These are phyloP conservation scores for Mus spicilegus DNA, from an alignment of 2,113 vertebrate species.

Conservation along the genomic window DNA sequence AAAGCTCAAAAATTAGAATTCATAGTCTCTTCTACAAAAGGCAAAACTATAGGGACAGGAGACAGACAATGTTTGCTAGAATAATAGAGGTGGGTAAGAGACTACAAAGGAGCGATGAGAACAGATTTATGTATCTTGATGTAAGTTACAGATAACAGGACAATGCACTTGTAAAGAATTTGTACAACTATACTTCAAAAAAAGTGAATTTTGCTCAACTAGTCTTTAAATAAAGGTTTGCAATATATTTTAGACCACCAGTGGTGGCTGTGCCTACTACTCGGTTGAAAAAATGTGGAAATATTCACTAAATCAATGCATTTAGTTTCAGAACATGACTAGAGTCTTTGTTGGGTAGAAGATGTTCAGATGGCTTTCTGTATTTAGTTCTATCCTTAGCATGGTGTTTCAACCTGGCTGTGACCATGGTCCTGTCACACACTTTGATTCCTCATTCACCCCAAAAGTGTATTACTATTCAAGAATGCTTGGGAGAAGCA, in stretches of 20 bases:
- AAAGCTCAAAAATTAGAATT: slow-evolving; percentile 56
- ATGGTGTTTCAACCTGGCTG: neutral
- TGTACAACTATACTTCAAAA: neutral
- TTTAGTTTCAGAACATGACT: neutral
- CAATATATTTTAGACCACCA: neutral
- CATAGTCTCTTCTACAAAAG: neutral
- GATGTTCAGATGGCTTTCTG: neutral
- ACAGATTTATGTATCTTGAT: neutral
- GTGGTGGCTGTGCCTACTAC: neutral
- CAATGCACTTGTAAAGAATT: neutral
- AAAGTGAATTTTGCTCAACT: slow-evolving; percentile 25
- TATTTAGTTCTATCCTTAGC: neutral
- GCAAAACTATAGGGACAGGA: neutral
- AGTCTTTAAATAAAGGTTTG: neutral
- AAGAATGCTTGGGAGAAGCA: neutral
- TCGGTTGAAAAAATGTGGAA: neutral
- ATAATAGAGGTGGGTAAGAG: neutral
- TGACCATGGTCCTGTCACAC: neutral
- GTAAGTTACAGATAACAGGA: neutral
- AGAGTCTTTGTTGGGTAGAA: neutral
- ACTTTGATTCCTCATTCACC: neutral
- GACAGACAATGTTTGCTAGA: neutral
- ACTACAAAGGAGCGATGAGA: neutral
- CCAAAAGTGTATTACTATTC: neutral
- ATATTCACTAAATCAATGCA: neutral